Conservation (phyloP, 2,113 vertebrate genomes). For the Syngnathus typhle region DNA sequence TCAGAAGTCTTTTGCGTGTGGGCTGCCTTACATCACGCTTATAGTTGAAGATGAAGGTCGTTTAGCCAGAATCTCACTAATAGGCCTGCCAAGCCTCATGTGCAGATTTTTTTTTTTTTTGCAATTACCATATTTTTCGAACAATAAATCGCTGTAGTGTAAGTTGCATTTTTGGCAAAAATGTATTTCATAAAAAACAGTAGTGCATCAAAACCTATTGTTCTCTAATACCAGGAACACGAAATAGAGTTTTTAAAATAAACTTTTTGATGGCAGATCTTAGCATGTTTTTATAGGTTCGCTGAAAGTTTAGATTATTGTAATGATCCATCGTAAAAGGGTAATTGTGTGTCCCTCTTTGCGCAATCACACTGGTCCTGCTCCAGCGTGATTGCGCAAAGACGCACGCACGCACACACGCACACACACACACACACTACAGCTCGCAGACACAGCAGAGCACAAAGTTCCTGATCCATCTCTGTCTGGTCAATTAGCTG, state of each 20-base stretch:
- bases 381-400: not conserved
- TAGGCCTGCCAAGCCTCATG: conserved; percentile 31
- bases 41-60: conserved; percentile 9
- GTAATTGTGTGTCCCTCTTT: not conserved
- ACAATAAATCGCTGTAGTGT: no score
- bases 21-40: not conserved
- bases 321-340: not conserved
- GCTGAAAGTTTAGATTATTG: not conserved
- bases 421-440: not conserved
- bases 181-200: no score
- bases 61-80: conserved; percentile 20
- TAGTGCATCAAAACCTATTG: no score
- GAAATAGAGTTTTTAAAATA: not conserved
- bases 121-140: no score
- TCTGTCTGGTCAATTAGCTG: conserved; percentile 63
- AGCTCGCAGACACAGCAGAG: conserved; percentile 42
- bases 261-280: not conserved
- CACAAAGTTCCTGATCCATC: conserved; percentile 59
- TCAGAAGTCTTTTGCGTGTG: not conserved
- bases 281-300: not conserved
- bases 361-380: not conserved
- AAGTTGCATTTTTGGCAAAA: no score
- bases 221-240: no score
- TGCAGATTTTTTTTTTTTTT: not conserved
- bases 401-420: not conserved